phyloP scores from a whole-genome alignment of 2,113 vertebrate species.

The Symphodus melops region DNA sequence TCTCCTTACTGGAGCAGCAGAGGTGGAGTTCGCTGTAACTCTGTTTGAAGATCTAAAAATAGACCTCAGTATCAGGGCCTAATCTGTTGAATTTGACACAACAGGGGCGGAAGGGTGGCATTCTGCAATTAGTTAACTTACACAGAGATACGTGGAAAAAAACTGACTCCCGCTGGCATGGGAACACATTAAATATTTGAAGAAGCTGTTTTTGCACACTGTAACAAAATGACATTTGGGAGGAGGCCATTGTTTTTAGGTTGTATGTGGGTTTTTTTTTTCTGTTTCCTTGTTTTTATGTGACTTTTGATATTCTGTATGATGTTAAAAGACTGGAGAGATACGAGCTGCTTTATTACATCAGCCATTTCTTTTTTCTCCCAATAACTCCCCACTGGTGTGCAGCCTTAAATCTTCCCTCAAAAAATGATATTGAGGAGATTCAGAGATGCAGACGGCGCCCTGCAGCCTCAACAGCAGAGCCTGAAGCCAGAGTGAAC shows the following conservation, averaged over 20 bases:
- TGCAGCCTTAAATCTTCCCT: neutral
- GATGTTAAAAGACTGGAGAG: no score
- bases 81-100: conserved; percentile 43
- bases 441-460: neutral
- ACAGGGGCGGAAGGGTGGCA: conserved; percentile 6
- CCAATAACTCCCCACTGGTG: neutral
- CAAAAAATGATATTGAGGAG: neutral
- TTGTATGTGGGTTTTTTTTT: no score
- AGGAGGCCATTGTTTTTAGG: neutral
- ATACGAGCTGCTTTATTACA: no score
- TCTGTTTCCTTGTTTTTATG: no score
- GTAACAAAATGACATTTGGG: neutral
- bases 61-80: conserved; percentile 24
- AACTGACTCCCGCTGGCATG: neutral
- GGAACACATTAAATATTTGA: conserved; percentile 10
- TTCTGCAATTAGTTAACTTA: conserved; percentile 21
- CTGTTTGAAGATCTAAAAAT: conserved; percentile 65
- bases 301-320: no score
- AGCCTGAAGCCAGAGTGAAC: neutral
- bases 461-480: neutral
- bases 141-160: conserved; percentile 7
- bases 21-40: conserved; percentile 40
- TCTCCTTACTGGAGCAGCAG: conserved; percentile 43
- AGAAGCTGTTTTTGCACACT: neutral
- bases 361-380: no score